Conservation (phyloP, 37 sponge, comb jelly and placozoan genomes). For the Cliona cf. orientalis region DNA sequence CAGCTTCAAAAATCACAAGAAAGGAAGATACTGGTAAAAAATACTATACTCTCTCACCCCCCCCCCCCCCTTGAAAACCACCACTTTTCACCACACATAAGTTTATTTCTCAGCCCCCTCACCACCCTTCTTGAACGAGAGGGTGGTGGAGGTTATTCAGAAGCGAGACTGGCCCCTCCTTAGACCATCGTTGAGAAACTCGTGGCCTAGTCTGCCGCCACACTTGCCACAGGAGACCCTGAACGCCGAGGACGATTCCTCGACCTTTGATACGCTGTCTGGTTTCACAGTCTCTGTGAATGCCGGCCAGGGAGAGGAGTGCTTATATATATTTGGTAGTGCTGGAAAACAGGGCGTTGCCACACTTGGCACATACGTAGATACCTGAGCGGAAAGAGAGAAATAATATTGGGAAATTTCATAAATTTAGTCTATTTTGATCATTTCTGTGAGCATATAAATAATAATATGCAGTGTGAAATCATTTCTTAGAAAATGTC, state of each 20-base stretch:
- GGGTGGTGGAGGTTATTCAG: conserved; percentile 98
- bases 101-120: conserved; percentile 6
- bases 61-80: too few relatives aligned
- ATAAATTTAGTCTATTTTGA: background rate
- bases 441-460: background rate
- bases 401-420: background rate
- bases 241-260: conserved; percentile 66
- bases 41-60: too few relatives aligned
- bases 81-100: too few relatives aligned
- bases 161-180: conserved; percentile 90
- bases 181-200: conserved; percentile 96
- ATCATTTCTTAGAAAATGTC: background rate
- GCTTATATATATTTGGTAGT: conserved; percentile 89
- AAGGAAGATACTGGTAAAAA: too few relatives aligned
- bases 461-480: too few relatives aligned
- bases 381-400: conserved; percentile 59
- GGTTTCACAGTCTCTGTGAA: conserved; percentile 90
- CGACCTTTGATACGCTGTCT: conserved; percentile 83
- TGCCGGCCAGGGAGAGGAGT: conserved; percentile 97
- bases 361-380: conserved; percentile 95
- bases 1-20: too few relatives aligned
- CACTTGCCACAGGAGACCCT: conserved; percentile 95
- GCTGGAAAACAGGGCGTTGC: conserved; percentile 85
- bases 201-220: conserved; percentile 89
- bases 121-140: conserved; percentile 74